A percentile compares a stretch with the other conserved stretches of the same genome.
These are phyloP conservation scores for Sinonovacula constricta DNA, from an alignment of 1,140 invertebrate species.

Conservation along the genomic window DNA sequence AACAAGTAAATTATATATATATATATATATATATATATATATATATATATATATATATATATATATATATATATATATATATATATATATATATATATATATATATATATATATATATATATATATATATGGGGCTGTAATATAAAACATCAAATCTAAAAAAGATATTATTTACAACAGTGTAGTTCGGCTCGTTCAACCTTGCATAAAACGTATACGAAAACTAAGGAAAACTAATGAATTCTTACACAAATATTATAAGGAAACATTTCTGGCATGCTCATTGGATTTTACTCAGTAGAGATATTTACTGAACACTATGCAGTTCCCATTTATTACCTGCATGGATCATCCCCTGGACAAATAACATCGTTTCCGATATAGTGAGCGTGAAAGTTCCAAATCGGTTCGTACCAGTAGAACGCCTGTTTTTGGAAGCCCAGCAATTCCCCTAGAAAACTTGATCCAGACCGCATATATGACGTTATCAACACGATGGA, in stretches of 20 bases:
- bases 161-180: too few relatives aligned
- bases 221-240: too few relatives aligned
- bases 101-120: neutral
- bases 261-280: too few relatives aligned
- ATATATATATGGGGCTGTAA: too few relatives aligned
- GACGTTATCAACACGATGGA: constrained; percentile 26
- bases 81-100: neutral
- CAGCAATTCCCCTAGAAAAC: constrained; percentile 35
- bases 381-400: constrained; percentile 22
- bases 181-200: too few relatives aligned
- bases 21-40: neutral
- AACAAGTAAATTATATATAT: too few relatives aligned
- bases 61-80: neutral
- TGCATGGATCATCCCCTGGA: neutral
- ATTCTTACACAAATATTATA: too few relatives aligned
- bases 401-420: constrained; percentile 42
- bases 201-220: too few relatives aligned
- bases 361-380: neutral
- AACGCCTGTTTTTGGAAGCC: constrained; percentile 11
- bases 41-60: neutral
- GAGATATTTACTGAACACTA: too few relatives aligned
- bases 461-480: constrained; percentile 38
- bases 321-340: too few relatives aligned
- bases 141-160: too few relatives aligned
- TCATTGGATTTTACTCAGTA: too few relatives aligned